Evolutionary conservation across 2,888 invertebrate species (phyloP), one percentile per base, ranked within the genome.

Genomic region (Lomographa bimaculata): DNA sequence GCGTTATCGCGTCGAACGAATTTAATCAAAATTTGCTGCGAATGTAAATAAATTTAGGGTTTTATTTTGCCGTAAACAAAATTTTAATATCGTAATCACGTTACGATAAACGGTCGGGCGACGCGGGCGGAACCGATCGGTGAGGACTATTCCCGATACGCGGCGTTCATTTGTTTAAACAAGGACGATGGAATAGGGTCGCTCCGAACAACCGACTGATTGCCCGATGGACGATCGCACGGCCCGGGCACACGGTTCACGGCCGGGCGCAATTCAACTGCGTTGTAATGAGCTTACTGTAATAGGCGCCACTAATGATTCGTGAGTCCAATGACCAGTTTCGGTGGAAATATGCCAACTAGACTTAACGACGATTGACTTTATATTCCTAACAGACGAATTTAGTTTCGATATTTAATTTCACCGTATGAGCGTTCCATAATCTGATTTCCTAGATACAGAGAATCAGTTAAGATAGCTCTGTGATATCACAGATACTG

Each of bases 21-120:
- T 51, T 47, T 47, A 49, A 49, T 54, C 46, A 46, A 51, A 51
- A 49, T 39, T 43, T 43, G 43, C 39, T 46, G 28, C 26, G 42
- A 29, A 35, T 32, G 49, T 32, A 33, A 46, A 50, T 51, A 47
- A 41, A 54, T 49, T 49, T 20, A 23, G 32, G 33, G 33, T 41
- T 51, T 51, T 50, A 51, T 47, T 50, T 39, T 33, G 25, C 23
- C 36, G 38, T 47, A 46, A 51, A 47, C 46, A 45, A 46, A 50
- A 45, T 35, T 27, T 43, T 40, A 40, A 40, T 47, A 44, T 45
- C 29, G 46, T 47, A 39, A 47, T 44, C 32, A 26, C 33, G 38
- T 48, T 46, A 24, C 28, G 34, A 46, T 37, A 46, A 50, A 33
- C 43, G 33, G 34, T 19, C 18, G 32, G 35, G 30, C 26, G 7